Conservation (phyloP, 2,888 invertebrate species). For the Drosophila gaucha region DNA sequence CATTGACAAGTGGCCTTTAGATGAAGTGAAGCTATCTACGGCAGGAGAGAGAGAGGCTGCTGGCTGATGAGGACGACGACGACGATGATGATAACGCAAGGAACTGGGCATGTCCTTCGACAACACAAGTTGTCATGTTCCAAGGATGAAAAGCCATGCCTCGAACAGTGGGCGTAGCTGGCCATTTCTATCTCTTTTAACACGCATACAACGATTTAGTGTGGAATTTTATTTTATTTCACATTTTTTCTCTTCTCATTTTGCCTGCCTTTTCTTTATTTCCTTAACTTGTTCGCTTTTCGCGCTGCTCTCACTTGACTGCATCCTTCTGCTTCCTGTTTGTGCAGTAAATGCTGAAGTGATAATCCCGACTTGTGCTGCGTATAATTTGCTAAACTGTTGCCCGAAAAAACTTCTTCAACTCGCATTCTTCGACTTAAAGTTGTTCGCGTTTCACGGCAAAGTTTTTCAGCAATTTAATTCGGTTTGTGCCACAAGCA, state of each 20-base stretch:
- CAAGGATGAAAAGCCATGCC: slow-evolving; percentile 15
- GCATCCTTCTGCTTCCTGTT: slow-evolving; percentile 29
- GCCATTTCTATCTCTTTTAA: slow-evolving; percentile 54
- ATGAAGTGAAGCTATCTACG: slow-evolving; percentile 59
- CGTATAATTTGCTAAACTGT: slow-evolving; percentile 74
- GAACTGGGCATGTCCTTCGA: slow-evolving; percentile 60
- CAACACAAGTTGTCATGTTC: slow-evolving; percentile 60
- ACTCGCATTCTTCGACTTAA: slow-evolving; percentile 3
- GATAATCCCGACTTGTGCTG: slow-evolving; percentile 79
- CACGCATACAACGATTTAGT: slow-evolving; percentile 67
- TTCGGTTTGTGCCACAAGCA: slow-evolving; percentile 33
- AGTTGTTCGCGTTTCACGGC: slow-evolving; percentile 10
- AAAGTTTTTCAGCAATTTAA: slow-evolving; percentile 22
- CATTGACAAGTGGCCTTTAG: slow-evolving; percentile 76
- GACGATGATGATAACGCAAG: slow-evolving; percentile 16
- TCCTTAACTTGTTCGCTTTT: slow-evolving; percentile 45
- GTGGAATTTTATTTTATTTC: slow-evolving; percentile 40
- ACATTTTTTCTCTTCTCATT: slow-evolving; percentile 17
- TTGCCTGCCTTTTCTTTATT: slow-evolving; percentile 12
- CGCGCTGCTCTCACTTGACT: slow-evolving; percentile 55
- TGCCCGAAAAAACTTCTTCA: slow-evolving; percentile 19
- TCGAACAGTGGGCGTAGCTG: slow-evolving; percentile 28
- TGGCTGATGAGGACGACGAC: slow-evolving; percentile 17
- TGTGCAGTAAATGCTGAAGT: slow-evolving; percentile 45
- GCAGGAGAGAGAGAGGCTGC: not conserved